Percentiles rank a stretch among this genome's conserved stretches.
These are phyloP conservation scores for Stenotaenia linearis DNA, from an alignment of 2,888 invertebrate genomes.

Conservation along the genomic window DNA sequence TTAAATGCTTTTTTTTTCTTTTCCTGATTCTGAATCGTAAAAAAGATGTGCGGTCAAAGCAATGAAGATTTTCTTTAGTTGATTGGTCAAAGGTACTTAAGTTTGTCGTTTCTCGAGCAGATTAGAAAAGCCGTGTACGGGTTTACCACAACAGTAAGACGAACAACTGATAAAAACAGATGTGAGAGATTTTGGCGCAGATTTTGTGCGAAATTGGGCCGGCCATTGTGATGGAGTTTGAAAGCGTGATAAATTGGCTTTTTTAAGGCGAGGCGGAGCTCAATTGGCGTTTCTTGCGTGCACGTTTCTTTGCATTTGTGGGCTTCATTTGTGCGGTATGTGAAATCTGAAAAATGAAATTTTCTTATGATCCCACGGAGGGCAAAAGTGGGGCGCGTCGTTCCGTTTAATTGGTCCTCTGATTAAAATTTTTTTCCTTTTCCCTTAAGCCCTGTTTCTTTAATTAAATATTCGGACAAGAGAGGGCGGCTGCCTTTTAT, in stretches of 20 bases:
- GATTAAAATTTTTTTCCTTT: constrained; percentile 32
- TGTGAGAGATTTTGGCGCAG: background rate
- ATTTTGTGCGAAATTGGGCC: background rate
- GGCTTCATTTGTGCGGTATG: constrained; percentile 19
- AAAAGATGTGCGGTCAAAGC: background rate
- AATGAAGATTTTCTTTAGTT: background rate
- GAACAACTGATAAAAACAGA: background rate
- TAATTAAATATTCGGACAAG: constrained; percentile 31
- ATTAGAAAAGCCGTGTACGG: background rate
- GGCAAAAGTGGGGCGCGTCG: constrained; percentile 24
- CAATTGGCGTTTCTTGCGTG: background rate
- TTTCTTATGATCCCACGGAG: constrained; percentile 27
- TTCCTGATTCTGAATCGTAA: background rate
- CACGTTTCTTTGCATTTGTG: constrained; percentile 27
- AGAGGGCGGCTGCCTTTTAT: constrained; percentile 24
- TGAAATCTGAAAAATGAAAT: constrained; percentile 28
- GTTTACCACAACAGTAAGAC: background rate
- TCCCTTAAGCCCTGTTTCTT: constrained; percentile 28
- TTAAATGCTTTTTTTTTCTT: constrained; percentile 13
- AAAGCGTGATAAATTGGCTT: background rate
- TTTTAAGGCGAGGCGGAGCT: background rate
- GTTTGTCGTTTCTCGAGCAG: too few relatives aligned
- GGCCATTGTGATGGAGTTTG: background rate
- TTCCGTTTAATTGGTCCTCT: constrained; percentile 30
- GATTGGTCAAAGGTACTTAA: background rate